Evolutionary conservation across 2,797 vertebrate genomes (phyloP).

Genomic region (Enteromius argenteus): DNA sequence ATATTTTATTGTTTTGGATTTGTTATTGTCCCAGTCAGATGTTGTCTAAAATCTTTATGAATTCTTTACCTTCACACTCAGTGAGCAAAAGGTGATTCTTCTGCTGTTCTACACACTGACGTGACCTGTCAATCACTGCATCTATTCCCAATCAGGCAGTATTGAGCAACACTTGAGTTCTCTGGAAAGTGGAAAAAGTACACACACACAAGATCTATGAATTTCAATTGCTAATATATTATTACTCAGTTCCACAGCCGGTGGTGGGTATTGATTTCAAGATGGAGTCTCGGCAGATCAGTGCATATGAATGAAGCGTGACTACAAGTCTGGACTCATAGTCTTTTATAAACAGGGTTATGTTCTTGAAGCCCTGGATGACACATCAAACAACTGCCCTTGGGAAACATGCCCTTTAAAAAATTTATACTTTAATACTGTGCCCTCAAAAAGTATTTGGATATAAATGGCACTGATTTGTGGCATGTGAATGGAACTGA

Average conservation of each 20-base stretch:
- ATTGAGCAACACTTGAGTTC: background rate
- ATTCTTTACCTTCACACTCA: constrained; percentile 41
- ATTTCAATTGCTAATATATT: constrained; percentile 48
- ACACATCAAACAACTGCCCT: background rate
- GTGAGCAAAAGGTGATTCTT: constrained; percentile 29
- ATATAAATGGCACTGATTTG: background rate
- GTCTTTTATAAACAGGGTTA: constrained; percentile 6
- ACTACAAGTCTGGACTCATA: constrained; percentile 2
- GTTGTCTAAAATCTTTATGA: background rate
- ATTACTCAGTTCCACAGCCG: constrained; percentile 34
- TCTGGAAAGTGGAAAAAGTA: constrained; percentile 27
- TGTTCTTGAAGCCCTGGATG: background rate
- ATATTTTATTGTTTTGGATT: constrained; percentile 52
- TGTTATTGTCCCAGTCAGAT: constrained; percentile 26
- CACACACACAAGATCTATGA: constrained; percentile 31
- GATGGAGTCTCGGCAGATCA: constrained; percentile 3
- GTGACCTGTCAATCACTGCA: constrained; percentile 37
- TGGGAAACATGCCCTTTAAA: background rate
- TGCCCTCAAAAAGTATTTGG: background rate
- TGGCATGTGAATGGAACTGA: background rate
- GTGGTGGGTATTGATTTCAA: constrained; percentile 41
- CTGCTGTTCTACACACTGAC: constrained; percentile 10
- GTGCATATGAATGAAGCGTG: constrained; percentile 27
- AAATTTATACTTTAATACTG: background rate
- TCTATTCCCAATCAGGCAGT: constrained; percentile 28